Conservation (phyloP, 2,888 invertebrate genomes). For the Dorcus hopei region DNA sequence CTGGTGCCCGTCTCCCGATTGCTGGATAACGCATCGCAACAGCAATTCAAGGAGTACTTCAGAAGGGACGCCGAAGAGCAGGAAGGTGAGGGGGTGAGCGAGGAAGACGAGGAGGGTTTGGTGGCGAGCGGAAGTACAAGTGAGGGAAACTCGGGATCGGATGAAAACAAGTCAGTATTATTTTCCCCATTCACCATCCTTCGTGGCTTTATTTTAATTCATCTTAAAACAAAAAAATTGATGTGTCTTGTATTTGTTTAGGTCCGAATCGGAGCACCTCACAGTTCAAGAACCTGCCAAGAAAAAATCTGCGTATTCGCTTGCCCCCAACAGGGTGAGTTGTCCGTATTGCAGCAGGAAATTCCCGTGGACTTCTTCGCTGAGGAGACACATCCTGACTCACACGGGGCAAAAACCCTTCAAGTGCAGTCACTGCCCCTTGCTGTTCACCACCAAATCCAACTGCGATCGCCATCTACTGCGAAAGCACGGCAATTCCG, state of each 20-base stretch:
- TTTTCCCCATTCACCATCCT: background rate
- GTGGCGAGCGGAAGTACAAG: conserved; percentile 76
- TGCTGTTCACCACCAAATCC: conserved; percentile 94
- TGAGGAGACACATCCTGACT: conserved; percentile 90
- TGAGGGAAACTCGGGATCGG: conserved; percentile 81
- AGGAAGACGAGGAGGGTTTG: conserved; percentile 76
- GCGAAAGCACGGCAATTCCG: conserved; percentile 73
- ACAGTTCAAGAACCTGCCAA: conserved; percentile 60
- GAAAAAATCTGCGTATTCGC: conserved; percentile 92
- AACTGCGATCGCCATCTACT: conserved; percentile 94
- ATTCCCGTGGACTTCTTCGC: conserved; percentile 95
- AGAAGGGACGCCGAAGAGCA: conserved; percentile 53
- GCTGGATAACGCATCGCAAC: conserved; percentile 68
- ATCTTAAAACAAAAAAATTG: too few species aligned
- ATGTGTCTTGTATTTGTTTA: conserved; percentile 36
- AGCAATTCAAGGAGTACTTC: conserved; percentile 65
- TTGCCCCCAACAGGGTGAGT: conserved; percentile 89
- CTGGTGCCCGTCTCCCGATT: conserved; percentile 76
- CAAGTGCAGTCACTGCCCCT: conserved; percentile 89
- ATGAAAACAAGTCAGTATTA: conserved; percentile 67
- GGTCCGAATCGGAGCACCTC: conserved; percentile 63
- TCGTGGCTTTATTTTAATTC: background rate
- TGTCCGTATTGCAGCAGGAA: conserved; percentile 92
- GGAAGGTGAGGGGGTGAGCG: conserved; percentile 47
- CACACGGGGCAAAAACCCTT: conserved; percentile 97